Base-by-base conservation (phyloP, 2,113 vertebrate genomes). In the Tetrax tetrax region DNA sequence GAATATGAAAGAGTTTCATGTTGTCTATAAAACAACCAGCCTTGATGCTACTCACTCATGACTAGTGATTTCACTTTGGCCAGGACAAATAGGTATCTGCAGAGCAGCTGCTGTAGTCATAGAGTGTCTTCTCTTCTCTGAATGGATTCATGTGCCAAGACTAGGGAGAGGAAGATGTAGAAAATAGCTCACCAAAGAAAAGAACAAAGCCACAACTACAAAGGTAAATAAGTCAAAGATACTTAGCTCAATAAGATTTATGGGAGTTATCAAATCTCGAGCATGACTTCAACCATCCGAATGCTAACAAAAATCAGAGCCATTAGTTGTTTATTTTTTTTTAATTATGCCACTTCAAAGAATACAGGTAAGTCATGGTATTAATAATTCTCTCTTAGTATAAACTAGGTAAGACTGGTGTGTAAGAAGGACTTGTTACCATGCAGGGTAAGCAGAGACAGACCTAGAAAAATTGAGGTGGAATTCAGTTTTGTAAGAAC, bases 221-320 rank as follows among this genome's bases (percentile, higher is more conserved):
- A 97, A 98, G 96, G 90, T 97, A 98, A 98, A 97, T 96, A 98
- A 97, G 97, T 97, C 97, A 96, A 94, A 97, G 94, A 91, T 87
- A 94, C 95, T 98, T 95, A 96, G 89, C 87, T 94, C 66, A 90
- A 16, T 53, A 95, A 97, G 97, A 98, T 97, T 98, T 97, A 97
- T 96, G 68, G 69, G 35, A 54, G 20, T 71, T 87, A 70, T 27
- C 41, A 89, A 78, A 56, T 74, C 77, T 91, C 64, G 72, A 96
- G 85, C 68, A 29, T 93, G 74, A 94, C 87, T 92, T 93, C 87
- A 78, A 85, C 84, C 90, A 68, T 64, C 75, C 66, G 43, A 95
- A 96, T 84, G 72, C 59, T 92, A 83, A 95, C 35, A 88, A 92
- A 97, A 96, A 83, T 96, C 82, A 96, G 35, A 77, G 43, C 37